Evolutionary conservation across 2,888 invertebrate genomes (phyloP), one percentile per base, ranked within the genome.

Genomic region (Nomada flava): DNA sequence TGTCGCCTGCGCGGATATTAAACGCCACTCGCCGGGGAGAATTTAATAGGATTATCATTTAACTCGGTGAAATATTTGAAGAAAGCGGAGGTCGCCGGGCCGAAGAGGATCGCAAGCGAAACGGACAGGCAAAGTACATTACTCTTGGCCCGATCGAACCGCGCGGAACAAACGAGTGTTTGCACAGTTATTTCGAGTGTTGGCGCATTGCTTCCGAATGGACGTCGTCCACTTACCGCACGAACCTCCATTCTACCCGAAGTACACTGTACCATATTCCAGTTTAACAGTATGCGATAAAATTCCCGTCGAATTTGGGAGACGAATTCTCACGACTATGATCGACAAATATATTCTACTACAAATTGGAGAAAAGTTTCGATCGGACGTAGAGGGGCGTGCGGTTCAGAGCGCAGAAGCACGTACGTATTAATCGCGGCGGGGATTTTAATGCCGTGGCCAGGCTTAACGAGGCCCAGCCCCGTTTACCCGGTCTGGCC

Each of bases 341-440:
- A 7, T 36, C 36, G 36, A 9, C 36, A 5, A 36, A 7, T 5
- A 0, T 5, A 7, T 36, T 36, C 5, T 5, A 0, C 36, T 7
- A 36, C 36, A 7, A 29, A 29, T 7, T 36, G 7, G 7, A 7
- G 7, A 20, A 1, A 53, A 53, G 9, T 20, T 4, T 9, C 9
- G n/a, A n/a, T 9, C 7, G 59, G 9, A 36, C 18, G 15, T 9
- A 18, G 18, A 13, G 1, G 29, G 29, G 36, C 11, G 26, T 29
- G 2, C 26, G 3, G 9, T 2, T 18, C 26, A 5, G 13, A 2
- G 36, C 77, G 84, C 88, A 90, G 91, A 91, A 90, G 90, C 87
- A 80, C 79, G 84, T 87, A 83, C 87, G 89, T 90, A 91, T 91
- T 90, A 91, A 91, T 91, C 91, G 90, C 88, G 20, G 50, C 70